A percentile compares a stretch with the other conserved stretches of the same genome.
Evolutionary conservation across 1,140 invertebrate genomes (phyloP).

Genomic region (Drosophila tropicalis): DNA sequence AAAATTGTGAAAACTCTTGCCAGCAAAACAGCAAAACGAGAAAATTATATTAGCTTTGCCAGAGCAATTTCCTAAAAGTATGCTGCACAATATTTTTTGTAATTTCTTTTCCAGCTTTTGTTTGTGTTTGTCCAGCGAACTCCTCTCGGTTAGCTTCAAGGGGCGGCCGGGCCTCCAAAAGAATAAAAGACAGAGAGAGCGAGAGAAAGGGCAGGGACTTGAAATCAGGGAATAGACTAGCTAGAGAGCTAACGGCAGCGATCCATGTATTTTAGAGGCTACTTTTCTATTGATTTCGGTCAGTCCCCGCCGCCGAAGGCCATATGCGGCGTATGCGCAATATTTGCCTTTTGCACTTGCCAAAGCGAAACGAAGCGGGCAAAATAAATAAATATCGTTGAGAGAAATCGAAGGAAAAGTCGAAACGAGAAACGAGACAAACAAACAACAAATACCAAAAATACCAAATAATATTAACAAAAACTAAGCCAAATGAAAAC

Average conservation of each 20-base stretch:
- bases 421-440: slow-evolving; percentile 1
- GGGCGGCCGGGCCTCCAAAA: no score
- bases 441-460: slow-evolving; percentile 45
- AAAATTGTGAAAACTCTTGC: slow-evolving; percentile 30
- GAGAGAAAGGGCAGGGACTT: not conserved
- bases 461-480: slow-evolving; percentile 55
- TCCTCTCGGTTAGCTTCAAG: not conserved
- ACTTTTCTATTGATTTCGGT: slow-evolving; percentile 54
- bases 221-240: not conserved
- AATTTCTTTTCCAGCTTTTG: slow-evolving; percentile 44
- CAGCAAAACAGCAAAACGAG: slow-evolving; percentile 5
- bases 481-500: slow-evolving; percentile 67
- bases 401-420: slow-evolving; percentile 20
- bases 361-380: slow-evolving; percentile 39
- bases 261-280: slow-evolving; percentile 42
- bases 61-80: slow-evolving; percentile 55
- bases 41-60: slow-evolving; percentile 38
- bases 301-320: slow-evolving; percentile 33
- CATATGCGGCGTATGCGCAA: slow-evolving; percentile 59
- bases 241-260: slow-evolving; percentile 1
- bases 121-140: slow-evolving; percentile 27
- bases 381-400: slow-evolving; percentile 57
- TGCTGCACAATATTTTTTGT: slow-evolving; percentile 52
- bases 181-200: not conserved
- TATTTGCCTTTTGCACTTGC: slow-evolving; percentile 57